Evolutionary conservation across 2,888 invertebrate genomes (phyloP).

Genomic region (Metellina segmentata): DNA sequence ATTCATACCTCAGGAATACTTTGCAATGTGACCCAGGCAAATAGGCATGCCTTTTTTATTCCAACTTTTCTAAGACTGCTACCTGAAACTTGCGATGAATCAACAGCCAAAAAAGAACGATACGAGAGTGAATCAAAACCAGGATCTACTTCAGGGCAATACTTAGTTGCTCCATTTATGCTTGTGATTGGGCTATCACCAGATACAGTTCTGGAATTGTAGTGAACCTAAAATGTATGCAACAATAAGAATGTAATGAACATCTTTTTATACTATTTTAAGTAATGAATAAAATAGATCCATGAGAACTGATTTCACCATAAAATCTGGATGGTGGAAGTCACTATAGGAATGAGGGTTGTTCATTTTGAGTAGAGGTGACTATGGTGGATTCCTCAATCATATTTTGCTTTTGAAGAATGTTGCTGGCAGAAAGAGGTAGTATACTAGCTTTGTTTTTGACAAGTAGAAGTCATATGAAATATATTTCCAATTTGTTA

Average conservation of each 20-base stretch:
- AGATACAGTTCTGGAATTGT: conserved; percentile 88
- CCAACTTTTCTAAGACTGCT: conserved; percentile 79
- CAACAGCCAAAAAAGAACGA: conserved; percentile 59
- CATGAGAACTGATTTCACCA: neutral
- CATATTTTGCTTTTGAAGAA: no score
- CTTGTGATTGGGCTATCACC: conserved; percentile 83
- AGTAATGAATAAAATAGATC: neutral
- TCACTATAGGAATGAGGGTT: no score
- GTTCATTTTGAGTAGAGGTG: no score
- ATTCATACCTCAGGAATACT: conserved; percentile 90
- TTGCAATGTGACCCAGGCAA: conserved; percentile 97
- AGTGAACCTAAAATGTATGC: conserved; percentile 85
- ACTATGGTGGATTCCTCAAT: no score
- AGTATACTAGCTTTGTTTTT: no score
- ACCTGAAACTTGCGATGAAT: conserved; percentile 57
- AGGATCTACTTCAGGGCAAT: conserved; percentile 51
- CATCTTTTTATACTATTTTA: neutral
- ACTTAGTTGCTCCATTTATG: conserved; percentile 54
- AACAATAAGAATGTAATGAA: neutral
- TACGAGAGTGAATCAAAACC: conserved; percentile 46
- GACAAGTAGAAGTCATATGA: no score
- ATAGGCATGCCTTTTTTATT: conserved; percentile 92
- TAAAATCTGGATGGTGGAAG: neutral
- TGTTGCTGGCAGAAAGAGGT: no score
- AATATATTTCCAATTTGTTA: no score